Evolutionary conservation across 2,797 vertebrate species (phyloP).

Genomic region (Sparus aurata): DNA sequence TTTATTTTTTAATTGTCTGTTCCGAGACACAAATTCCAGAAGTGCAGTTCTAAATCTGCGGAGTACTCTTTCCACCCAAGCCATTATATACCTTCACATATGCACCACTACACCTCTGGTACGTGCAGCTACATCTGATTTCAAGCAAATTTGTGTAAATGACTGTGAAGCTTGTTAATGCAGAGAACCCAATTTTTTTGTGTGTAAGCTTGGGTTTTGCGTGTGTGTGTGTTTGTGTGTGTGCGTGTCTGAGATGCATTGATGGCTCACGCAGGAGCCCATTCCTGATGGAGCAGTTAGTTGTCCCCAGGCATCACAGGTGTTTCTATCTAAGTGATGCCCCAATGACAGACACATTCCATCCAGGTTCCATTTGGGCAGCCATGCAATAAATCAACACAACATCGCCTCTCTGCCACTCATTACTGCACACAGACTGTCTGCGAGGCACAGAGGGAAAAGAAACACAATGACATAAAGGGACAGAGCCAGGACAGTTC

Average conservation of each 20-base stretch:
- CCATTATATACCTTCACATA: neutral
- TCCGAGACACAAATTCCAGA: neutral
- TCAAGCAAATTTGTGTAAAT: conserved; percentile 3
- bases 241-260: conserved; percentile 11
- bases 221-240: conserved; percentile 1
- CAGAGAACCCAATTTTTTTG: conserved; percentile 8
- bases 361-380: conserved; percentile 77
- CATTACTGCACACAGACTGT: conserved; percentile 71
- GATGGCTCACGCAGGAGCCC: conserved; percentile 45
- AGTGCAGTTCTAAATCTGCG: neutral
- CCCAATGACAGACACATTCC: conserved; percentile 80
- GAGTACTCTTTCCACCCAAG: neutral
- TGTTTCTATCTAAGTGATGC: conserved; percentile 79
- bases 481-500: conserved; percentile 57
- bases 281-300: conserved; percentile 71
- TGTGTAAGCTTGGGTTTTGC: neutral
- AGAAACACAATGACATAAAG: conserved; percentile 53
- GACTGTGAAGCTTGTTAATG: conserved; percentile 7
- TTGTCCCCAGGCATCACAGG: conserved; percentile 77
- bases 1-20: conserved; percentile 6
- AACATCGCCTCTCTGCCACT: conserved; percentile 79
- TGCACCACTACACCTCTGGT: neutral
- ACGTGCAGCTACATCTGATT: neutral
- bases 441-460: conserved; percentile 30
- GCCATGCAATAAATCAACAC: conserved; percentile 86